Evolutionary conservation across 2,797 vertebrate species (phyloP), one percentile per base, ranked within the genome.

Genomic region (Catamblyrhynchus diadema): DNA sequence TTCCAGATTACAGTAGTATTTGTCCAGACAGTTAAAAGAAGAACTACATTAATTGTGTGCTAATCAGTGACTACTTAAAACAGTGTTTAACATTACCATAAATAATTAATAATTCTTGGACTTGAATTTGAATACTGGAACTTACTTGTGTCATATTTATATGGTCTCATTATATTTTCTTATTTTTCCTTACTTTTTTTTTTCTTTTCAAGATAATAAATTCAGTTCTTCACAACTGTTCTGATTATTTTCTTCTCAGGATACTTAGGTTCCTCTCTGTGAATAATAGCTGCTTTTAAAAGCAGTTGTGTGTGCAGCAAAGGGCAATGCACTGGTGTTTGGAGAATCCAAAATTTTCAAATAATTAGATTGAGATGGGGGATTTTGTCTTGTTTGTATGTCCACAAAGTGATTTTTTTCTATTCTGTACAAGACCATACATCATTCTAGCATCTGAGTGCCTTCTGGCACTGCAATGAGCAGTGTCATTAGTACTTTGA

Each of bases 231-330:
- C 6, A 10, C 23, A 69, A 45, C 35, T 51, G 10, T 57, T 88
- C 35, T 48, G 30, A 77, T 54, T 69, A 9, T 80, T 81, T 83
- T 74, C 59, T 86, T 94, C 30, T 30, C 47, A 54, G 56, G 59
- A 30, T 44, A 33, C n/a, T 91, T 23, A 16, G 8, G 8, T 75
- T 94, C 48, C 47, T 61, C 20, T 54, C 12, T 83, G 47, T 74
- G 78, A 94, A 79, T 60, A 78, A 35, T 42, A 93, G 64, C n/a
- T 88, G 22, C 33, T 56, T 86, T 81, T 86, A 53, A 75, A 86
- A 79, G 51, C 33, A 86, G 9, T 54, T 64, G 3, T n/a, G 18
- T 33, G 28, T 75, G 35, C 35, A 67, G 35, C 47, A 74, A 48
- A 78, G 27, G n/a, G 11, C 44, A 69, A 81, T 62, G 37, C 4